phyloP scores from a whole-genome alignment of 2,888 invertebrate genomes.

The Creontiades dilutus region DNA sequence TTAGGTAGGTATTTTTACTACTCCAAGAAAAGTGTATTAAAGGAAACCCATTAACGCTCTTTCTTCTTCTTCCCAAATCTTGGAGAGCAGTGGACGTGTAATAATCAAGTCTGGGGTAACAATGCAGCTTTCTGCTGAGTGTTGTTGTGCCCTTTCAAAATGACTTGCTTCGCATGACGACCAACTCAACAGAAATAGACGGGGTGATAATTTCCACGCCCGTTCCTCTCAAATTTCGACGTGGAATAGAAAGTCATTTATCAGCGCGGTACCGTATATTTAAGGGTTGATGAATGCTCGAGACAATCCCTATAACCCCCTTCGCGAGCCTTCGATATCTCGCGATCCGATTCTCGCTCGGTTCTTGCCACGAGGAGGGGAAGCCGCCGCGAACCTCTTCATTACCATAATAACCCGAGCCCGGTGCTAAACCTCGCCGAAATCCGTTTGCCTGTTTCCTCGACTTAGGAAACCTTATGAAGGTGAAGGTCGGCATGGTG shows the following conservation, averaged over 20 bases:
- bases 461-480: constrained; percentile 11
- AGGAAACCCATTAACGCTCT: too few relatives aligned
- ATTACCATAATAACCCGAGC: background rate
- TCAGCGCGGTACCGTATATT: background rate
- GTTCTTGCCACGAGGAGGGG: background rate
- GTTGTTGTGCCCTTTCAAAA: too few relatives aligned
- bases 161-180: too few relatives aligned
- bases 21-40: too few relatives aligned
- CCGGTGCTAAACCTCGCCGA: background rate
- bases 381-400: background rate
- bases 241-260: background rate
- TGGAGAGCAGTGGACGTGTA: too few relatives aligned
- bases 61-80: too few relatives aligned
- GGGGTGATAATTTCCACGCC: background rate
- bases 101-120: too few relatives aligned
- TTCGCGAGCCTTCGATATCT: background rate
- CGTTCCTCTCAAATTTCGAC: background rate
- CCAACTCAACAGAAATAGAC: too few relatives aligned
- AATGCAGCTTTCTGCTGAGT: too few relatives aligned
- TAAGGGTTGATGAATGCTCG: background rate
- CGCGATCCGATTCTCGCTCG: background rate
- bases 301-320: background rate
- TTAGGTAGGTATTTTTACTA: too few relatives aligned
- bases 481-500: constrained; percentile 33
- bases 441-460: background rate